Conservation (phyloP, 2,888 invertebrate species). For the Coleophora deauratella region DNA sequence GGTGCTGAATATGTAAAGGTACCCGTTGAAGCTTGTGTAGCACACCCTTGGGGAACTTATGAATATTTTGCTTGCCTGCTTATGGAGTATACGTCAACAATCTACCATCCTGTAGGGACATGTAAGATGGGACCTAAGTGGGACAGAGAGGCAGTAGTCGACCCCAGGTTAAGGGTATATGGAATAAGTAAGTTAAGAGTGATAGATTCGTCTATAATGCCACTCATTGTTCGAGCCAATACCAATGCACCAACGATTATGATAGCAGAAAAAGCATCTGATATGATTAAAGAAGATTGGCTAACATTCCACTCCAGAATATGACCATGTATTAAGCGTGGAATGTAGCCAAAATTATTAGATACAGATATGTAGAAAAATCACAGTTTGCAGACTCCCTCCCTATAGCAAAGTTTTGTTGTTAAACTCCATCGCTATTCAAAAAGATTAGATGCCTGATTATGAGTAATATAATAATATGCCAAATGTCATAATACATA, state of each 20-base stretch:
- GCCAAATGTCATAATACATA: too few species aligned
- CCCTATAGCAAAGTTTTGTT: too few species aligned
- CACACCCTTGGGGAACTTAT: conserved; percentile 73
- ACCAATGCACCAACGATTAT: conserved; percentile 89
- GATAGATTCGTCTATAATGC: conserved; percentile 80
- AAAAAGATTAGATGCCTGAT: too few species aligned
- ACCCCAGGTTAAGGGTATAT: conserved; percentile 75
- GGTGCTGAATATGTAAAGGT: conserved; percentile 72
- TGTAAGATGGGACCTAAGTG: conserved; percentile 80
- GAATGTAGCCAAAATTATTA: neutral
- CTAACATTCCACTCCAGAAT: conserved; percentile 10
- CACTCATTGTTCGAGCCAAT: conserved; percentile 78
- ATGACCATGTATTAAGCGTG: neutral
- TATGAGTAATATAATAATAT: too few species aligned
- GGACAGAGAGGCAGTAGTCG: conserved; percentile 78
- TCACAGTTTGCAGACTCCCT: neutral
- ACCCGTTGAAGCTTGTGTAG: conserved; percentile 74
- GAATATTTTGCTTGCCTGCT: conserved; percentile 79
- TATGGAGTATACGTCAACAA: conserved; percentile 79
- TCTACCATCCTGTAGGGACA: conserved; percentile 80
- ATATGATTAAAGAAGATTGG: conserved; percentile 81
- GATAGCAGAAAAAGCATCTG: conserved; percentile 88
- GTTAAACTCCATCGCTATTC: too few species aligned
- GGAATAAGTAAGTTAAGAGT: conserved; percentile 78
- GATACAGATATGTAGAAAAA: neutral